Base-by-base conservation (phyloP, 1,140 invertebrate genomes). In the Carposina sasakii region DNA sequence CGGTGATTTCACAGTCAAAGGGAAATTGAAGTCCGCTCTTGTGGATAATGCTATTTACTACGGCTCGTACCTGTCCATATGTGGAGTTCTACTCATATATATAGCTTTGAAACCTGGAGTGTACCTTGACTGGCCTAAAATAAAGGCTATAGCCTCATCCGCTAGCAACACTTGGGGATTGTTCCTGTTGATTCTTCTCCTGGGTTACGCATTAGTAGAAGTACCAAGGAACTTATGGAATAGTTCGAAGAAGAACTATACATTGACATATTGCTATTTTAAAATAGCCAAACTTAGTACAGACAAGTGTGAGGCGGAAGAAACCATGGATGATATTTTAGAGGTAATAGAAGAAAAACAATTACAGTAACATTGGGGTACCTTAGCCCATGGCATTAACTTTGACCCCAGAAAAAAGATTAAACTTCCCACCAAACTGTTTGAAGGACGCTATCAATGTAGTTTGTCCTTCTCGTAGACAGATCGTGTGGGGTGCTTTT, bases 111-210 rank as follows among this genome's bases (percentile, higher is more conserved):
- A 96, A 81, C 93, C 95, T 21, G 93, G 92, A 17, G 87, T 98
- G n/a, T 88, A 93, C 63, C 86, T 99, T 37, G 95, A 98, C 86
- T 93, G 93, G 91, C 90, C 92, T 52, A 96, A 98, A 79, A 87
- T 99, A 10, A 99, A 98, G 87, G 93, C 96, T 0, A 97, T 99
- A 56, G 96, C 97, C 34, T 96, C 98, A n/a, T 97, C 97, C 12
- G 97, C 98, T 8, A 98, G 96, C 65, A 99, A 99, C 69, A 99
- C 98, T 0, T 99, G 98, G 98, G 98, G 98, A 48, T 86, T 99
- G 23, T 98, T 99, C 78, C 87, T 99, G 17, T 86, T 99, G 13
- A 95, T 99, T 22, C 83, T 99, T 16, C 85, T 99, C 39, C 87
- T 99, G 13, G 98, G 98, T 15, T 99, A 99, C 86, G 97, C 98